Base-by-base conservation (phyloP, 1,140 invertebrate genomes). In the Nautilus pompilius region DNA sequence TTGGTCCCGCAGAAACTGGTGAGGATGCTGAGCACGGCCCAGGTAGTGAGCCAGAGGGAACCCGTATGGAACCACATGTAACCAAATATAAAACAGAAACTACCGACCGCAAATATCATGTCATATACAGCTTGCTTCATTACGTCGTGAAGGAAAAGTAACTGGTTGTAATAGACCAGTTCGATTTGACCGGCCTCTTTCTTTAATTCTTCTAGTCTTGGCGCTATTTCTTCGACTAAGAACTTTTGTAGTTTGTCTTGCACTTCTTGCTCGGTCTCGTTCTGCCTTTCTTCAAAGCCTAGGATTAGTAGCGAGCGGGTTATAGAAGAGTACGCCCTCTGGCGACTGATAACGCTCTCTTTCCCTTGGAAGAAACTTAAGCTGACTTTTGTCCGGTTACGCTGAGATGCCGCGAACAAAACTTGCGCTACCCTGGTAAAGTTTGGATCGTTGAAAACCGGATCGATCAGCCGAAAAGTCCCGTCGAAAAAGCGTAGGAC, bases 1-100 rank as follows among this genome's bases (percentile, higher is more conserved):
- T 79, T 79, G 24, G 75, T 74, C 20, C 64, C 56, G 60, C 72
- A 49, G 54, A 72, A 76, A 58, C 75, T 75, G 13, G 71, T 66
- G 15, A 75, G n/a, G 46, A 77, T 78, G 58, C 74, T 74, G 17
- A 68, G 63, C 6, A 71, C 62, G n/a, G 67, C 69, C 55, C 65
- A 54, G 54, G 58, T 55, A 30, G 69, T 67, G 5, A 78, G 56
- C 63, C 68, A 72, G 5, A 74, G 45, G 2, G 74, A 76, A 17
- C 62, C 36, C 6, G 71, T 75, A 45, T 74, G 72, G 28, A 73
- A 33, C 5, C 70, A 30, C 34, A 76, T 70, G 58, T 76, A 70
- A 17, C 68, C 15, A 49, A 70, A 70, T 29, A 77, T 76, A 58
- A 74, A 76, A 53, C 54, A 15, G 13, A 77, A 63, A 32, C 70